Evolutionary conservation across 1,140 invertebrate genomes (phyloP), one percentile per base, ranked within the genome.

Genomic region (Cryptotermes secundus): DNA sequence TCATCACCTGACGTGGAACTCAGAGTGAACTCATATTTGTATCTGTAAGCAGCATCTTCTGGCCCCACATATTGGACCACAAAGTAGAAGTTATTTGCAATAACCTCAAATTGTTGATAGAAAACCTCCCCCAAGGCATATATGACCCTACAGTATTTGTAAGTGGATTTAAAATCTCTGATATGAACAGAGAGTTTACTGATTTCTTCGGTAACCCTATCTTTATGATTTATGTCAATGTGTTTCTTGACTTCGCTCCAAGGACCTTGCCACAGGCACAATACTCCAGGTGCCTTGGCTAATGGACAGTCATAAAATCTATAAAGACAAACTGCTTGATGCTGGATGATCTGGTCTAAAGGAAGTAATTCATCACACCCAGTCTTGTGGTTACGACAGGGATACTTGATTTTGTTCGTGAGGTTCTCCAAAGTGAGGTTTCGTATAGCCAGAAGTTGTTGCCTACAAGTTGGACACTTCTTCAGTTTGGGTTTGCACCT

Each of bases 381-480:
- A 36, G 42, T 59, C 38, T 31, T 59, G 24, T 31, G 35, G 65
- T 80, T 42, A 31, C 31, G 9, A 83, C 90, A 91, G 10, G 87
- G 81, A 14, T 89, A 87, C 85, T 88, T 87, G 12, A 89, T 88
- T 35, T 59, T 79, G 0, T 49, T 42, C 14, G 80, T 42, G 9
- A 92, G 85, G 24, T 95, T 94, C 88, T 97, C 96, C 90, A 97
- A 93, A 19, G 92, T 92, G 87, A 94, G 90, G 89, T 95, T 96
- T 84, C 95, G 91, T 85, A 94, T 95, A 86, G 93, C 93, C 0
- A 93, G 94, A 87, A 96, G 91, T 24, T 91, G 89, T 84, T 93
- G 92, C 81, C 94, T 90, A 87, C 96, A 96, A 26, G 94, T 93
- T 14, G 96, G 95, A 89, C 96, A 97, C 81, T 91, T 91, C 2